phyloP scores from a whole-genome alignment of 2,113 vertebrate genomes.

The Labeo rohita region DNA sequence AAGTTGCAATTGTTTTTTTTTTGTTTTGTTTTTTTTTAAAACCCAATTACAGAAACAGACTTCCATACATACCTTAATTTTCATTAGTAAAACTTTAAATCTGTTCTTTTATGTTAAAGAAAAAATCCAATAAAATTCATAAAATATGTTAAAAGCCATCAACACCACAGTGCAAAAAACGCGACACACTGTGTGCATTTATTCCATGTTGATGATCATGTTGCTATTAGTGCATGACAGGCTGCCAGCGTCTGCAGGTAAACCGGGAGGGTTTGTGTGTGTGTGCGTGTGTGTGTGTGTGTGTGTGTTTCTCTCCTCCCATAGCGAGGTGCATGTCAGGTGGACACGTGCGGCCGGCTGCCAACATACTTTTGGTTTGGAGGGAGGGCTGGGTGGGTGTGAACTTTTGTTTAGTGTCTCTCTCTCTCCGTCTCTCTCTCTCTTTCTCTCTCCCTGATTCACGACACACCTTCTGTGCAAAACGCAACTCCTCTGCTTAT shows the following conservation, averaged over 20 bases:
- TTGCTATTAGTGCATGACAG: neutral
- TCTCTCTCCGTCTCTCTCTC: slow-evolving; percentile 75
- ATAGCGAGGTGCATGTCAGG: slow-evolving; percentile 81
- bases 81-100: neutral
- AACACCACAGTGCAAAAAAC: neutral
- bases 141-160: neutral
- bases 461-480: slow-evolving; percentile 84
- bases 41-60: too few species aligned
- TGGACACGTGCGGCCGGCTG: slow-evolving; percentile 87
- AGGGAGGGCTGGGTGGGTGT: slow-evolving; percentile 89
- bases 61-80: neutral
- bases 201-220: neutral
- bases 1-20: too few species aligned
- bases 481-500: slow-evolving; percentile 63
- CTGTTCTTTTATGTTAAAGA: neutral
- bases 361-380: slow-evolving; percentile 94
- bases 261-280: slow-evolving; percentile 62
- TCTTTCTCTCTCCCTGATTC: slow-evolving; percentile 82
- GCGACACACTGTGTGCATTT: neutral
- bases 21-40: too few species aligned
- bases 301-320: slow-evolving; percentile 34
- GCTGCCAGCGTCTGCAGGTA: slow-evolving; percentile 60
- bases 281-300: neutral
- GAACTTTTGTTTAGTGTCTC: slow-evolving; percentile 80
- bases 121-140: neutral